Conservation (phyloP, 2,888 invertebrate species). For the Caenorhabditis doughertyi region DNA sequence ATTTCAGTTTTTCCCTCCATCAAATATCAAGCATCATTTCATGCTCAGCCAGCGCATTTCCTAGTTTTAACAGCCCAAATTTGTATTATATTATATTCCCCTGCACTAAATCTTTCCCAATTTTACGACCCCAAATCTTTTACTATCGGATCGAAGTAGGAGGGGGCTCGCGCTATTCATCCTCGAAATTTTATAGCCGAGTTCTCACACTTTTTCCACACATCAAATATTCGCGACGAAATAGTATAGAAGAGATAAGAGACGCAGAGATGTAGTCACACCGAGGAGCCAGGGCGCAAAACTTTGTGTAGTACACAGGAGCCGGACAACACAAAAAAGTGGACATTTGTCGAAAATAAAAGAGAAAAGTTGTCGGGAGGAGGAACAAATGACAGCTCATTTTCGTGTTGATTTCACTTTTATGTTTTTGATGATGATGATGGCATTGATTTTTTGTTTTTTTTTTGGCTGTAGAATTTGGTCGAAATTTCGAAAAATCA, state of each 20-base stretch:
- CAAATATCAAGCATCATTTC: too few species aligned
- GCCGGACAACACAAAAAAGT: not conserved
- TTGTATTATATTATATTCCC: too few species aligned
- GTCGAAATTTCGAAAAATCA: not conserved
- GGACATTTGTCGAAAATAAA: slow-evolving; percentile 27
- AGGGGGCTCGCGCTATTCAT: too few species aligned
- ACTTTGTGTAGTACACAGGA: slow-evolving; percentile 19
- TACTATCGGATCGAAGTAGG: too few species aligned
- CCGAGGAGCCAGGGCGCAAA: not conserved
- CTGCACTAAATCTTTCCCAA: too few species aligned
- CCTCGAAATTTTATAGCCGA: slow-evolving; percentile 37
- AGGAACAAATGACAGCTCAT: not conserved
- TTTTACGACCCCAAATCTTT: not conserved
- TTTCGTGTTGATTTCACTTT: not conserved
- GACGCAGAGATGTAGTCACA: slow-evolving; percentile 46
- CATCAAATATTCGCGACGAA: not conserved
- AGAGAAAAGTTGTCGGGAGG: not conserved
- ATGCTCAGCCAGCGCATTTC: too few species aligned
- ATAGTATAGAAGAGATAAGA: slow-evolving; percentile 15
- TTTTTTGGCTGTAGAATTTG: not conserved
- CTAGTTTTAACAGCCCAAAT: not conserved
- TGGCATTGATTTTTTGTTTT: not conserved
- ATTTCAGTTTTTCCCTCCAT: too few species aligned
- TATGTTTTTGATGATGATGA: not conserved
- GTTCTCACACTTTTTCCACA: slow-evolving; percentile 29